Percentiles rank a stretch among this genome's conserved stretches.
phyloP scores from a whole-genome alignment of 2,888 invertebrate species.

The Lymantria monacha region DNA sequence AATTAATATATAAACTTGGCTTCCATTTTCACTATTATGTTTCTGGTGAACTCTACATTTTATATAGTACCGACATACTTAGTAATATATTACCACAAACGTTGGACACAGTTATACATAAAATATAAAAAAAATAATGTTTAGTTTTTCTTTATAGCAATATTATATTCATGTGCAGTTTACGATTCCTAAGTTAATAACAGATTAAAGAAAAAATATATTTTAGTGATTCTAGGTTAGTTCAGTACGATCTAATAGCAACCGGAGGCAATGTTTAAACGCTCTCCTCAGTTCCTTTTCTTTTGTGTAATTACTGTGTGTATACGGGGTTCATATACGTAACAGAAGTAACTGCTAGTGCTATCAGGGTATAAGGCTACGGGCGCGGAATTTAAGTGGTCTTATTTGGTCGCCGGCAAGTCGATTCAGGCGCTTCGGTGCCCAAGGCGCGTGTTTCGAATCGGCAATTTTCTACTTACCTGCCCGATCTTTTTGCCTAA shows the following conservation, averaged over 20 bases:
- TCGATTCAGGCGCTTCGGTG: conserved; percentile 62
- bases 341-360: conserved; percentile 63
- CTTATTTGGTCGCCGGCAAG: conserved; percentile 64
- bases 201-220: conserved; percentile 39
- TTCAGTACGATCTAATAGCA: conserved; percentile 46
- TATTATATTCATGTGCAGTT: too few relatives aligned
- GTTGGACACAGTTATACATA: too few relatives aligned
- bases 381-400: conserved; percentile 76
- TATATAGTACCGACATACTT: too few relatives aligned
- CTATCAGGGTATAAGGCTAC: conserved; percentile 69
- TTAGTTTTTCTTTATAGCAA: too few relatives aligned
- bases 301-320: conserved; percentile 73
- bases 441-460: conserved; percentile 63
- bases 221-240: conserved; percentile 50
- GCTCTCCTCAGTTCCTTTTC: conserved; percentile 60
- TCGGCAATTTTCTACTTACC: conserved; percentile 62
- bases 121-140: too few relatives aligned
- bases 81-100: too few relatives aligned
- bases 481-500: conserved; percentile 60
- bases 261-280: conserved; percentile 56
- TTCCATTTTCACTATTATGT: too few relatives aligned
- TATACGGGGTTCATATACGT: conserved; percentile 63
- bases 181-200: conserved; percentile 44
- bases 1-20: too few relatives aligned
- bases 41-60: too few relatives aligned